Base-by-base conservation (phyloP, 2,113 vertebrate species). In the Chaetops frenatus region DNA sequence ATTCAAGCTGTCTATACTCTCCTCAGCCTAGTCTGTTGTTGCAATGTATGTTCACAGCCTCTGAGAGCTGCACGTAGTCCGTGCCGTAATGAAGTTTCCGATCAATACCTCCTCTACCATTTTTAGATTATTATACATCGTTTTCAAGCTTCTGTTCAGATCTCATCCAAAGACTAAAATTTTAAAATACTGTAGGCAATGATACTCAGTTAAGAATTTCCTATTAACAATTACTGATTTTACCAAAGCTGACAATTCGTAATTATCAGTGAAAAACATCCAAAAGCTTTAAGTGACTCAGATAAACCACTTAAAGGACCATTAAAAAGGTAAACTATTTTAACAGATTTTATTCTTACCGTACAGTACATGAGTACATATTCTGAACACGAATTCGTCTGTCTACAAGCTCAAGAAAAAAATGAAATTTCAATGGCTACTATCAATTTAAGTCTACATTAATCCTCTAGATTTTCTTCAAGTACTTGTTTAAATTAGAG, bases 401-500 rank as follows among this genome's bases (percentile, higher is more conserved):
- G 35, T 42, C 81, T 91, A 71, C 65, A 92, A 91, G 38, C 47
- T 73, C 58, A 84, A 86, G 61, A 74, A 86, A 90, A 88, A 91
- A 85, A 71, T 31, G 67, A 84, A 84, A 91, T 91, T 92, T 90
- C 91, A 92, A 72, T 89, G 81, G 94, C 35, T 88, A 79, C 92
- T 86, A 93, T 94, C 77, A 91, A 86, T 94, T 95, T 91, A 94
- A 94, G 69, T 79, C 91, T 84, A 92, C 48, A 72, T 91, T 96
- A 96, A 91, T 78, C 38, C 77, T 89, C 77, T 72, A 92, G 83
- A 94, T 95, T 95, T 92, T 91, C 83, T 89, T 95, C 77, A 95
- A 97, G 92, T 86, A 89, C 92, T 91, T 96, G 88, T 88, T 96
- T 94, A 95, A 97, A 94, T 95, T 94, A 94, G 81, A 95, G 83